A percentile compares a stretch with the other conserved stretches of the same genome.
Evolutionary conservation across 2,888 invertebrate genomes (phyloP).

Genomic region (Terebella lapidaria): DNA sequence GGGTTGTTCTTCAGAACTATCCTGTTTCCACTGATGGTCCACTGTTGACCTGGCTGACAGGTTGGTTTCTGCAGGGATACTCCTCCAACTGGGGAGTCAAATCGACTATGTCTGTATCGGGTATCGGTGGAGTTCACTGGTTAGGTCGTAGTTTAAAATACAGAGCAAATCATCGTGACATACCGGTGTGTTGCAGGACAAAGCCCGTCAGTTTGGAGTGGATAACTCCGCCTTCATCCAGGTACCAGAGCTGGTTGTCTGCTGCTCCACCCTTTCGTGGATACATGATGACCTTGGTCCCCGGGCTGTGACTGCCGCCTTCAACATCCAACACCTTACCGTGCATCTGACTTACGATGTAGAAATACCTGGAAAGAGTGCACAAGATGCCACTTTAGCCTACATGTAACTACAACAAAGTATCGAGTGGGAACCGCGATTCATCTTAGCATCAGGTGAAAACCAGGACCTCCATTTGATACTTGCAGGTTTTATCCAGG

Average conservation of each 20-base stretch:
- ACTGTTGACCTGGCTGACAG: not conserved
- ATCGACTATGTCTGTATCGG: no score
- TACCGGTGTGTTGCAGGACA: not conserved
- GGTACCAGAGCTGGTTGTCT: not conserved
- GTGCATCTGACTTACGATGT: not conserved
- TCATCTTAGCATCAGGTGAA: no score
- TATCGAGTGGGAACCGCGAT: no score
- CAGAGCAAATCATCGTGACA: not conserved
- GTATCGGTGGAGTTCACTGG: no score
- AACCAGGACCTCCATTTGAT: no score
- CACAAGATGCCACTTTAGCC: no score
- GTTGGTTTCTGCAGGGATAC: no score
- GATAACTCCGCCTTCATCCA: not conserved
- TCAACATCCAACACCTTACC: not conserved
- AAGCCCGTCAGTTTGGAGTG: not conserved
- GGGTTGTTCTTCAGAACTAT: not conserved
- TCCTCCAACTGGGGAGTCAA: no score
- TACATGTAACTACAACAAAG: no score
- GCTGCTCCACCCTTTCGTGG: not conserved
- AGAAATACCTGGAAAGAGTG: not conserved
- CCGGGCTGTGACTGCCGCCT: not conserved
- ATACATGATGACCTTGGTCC: not conserved
- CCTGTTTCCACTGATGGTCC: not conserved
- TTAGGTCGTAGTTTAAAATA: not conserved
- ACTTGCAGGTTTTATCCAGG: no score